Base-by-base conservation (phyloP, 1,140 invertebrate genomes). In the Drosophila neocordata region DNA sequence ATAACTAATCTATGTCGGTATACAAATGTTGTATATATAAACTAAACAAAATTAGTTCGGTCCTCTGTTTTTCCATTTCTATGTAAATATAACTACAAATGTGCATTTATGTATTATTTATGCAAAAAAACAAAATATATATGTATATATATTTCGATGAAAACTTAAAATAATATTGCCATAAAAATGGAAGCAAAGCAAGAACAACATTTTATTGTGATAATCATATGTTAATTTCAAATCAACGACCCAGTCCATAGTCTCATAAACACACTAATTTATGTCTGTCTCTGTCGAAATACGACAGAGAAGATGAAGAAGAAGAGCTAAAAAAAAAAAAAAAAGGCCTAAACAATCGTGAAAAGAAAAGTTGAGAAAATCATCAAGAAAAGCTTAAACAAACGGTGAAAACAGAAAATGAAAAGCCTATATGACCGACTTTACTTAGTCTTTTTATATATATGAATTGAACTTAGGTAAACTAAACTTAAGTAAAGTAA, bases 151-250 rank as follows among this genome's bases (percentile, higher is more conserved):
- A 12, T 20, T 53, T 52, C 11, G 38, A 18, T 34, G 48, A 65
- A 73, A 58, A 56, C 61, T 48, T 48, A 48, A 48, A 59, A 41
- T 57, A 61, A 52, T 44, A 27, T 66, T 67, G 67, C 67, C 72
- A 87, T 87, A 81, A 82, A 82, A 79, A 88, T 82, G 78, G 82
- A 88, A 82, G 79, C 79, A 88, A 83, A 72, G 67, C 79, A 48
- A 48, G 41, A 48, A 20, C 41, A 48, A 48, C 41, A 48, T 48
- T 48, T 48, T 48, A 48, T 20, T 82, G 83, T 82, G 82, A 88
- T 87, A 88, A 87, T 87, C 83, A 87, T 82, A 87, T 87, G 82
- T 88, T 87, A 87, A 87, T 88, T 82, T 79, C 52, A 66, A 68
- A 82, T 70, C 74, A 80, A 65, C 69, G 70, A 34, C 53, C 27